Conservation (phyloP, 2,888 invertebrate species). For the Ectobius pallidus region DNA sequence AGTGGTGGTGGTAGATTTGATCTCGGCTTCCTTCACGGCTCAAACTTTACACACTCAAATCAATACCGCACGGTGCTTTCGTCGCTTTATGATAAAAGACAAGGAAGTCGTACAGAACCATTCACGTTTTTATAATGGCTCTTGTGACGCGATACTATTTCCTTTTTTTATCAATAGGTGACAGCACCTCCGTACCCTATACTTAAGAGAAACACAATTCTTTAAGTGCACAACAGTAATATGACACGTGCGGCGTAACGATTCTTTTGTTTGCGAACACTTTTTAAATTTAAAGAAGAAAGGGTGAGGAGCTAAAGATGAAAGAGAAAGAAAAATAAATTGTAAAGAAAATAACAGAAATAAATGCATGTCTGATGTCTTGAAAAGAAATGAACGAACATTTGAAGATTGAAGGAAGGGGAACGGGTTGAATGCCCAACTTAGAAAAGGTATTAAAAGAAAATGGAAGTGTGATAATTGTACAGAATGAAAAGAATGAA, state of each 20-base stretch:
- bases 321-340: background rate
- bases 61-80: background rate
- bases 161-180: constrained; percentile 12
- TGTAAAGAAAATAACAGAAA: background rate
- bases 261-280: constrained; percentile 14
- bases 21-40: background rate
- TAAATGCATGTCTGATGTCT: constrained; percentile 1
- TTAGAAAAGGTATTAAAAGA: no score
- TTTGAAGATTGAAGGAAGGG: background rate
- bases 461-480: background rate
- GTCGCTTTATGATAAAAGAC: background rate
- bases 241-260: constrained; percentile 10
- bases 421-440: no score
- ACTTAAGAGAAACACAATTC: constrained; percentile 28
- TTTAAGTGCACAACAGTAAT: constrained; percentile 5
- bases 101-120: constrained; percentile 17
- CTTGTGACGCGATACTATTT: constrained; percentile 12
- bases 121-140: background rate
- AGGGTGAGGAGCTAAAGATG: no score
- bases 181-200: constrained; percentile 18
- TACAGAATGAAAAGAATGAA: background rate
- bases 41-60: no score
- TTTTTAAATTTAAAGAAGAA: background rate
- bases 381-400: constrained; percentile 16
- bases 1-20: background rate